Conservation (phyloP, 2,113 vertebrate genomes). For the Cyanoliseus patagonus region DNA sequence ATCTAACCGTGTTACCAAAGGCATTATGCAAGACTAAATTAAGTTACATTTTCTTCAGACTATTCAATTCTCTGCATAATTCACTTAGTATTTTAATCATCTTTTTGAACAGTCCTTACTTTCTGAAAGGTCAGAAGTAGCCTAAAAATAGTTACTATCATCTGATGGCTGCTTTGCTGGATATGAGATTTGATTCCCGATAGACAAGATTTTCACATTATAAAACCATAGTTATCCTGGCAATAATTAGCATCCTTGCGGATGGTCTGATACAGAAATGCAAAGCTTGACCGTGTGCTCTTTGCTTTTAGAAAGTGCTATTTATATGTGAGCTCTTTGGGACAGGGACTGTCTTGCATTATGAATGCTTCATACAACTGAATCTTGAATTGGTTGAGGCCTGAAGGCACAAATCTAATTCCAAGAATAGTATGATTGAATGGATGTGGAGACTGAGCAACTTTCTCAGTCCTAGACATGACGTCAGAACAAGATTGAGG, state of each 20-base stretch:
- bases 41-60: slow-evolving; percentile 56
- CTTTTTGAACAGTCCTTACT: slow-evolving; percentile 46
- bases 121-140: slow-evolving; percentile 51
- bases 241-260: slow-evolving; percentile 2
- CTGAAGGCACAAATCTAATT: slow-evolving; percentile 41
- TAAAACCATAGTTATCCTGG: background rate
- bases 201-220: slow-evolving; percentile 4
- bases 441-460: slow-evolving; percentile 9
- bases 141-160: slow-evolving; percentile 56
- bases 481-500: slow-evolving; percentile 40
- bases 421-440: slow-evolving; percentile 57
- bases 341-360: slow-evolving; percentile 14
- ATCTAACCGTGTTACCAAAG: slow-evolving; percentile 60
- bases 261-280: background rate
- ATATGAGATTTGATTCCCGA: slow-evolving; percentile 20
- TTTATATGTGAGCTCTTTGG: slow-evolving; percentile 44
- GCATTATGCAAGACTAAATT: slow-evolving; percentile 53
- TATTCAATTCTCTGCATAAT: slow-evolving; percentile 50
- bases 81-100: slow-evolving; percentile 60
- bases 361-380: slow-evolving; percentile 58
- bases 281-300: background rate
- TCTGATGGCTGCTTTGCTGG: slow-evolving; percentile 44
- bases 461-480: slow-evolving; percentile 53
- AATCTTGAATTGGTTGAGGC: slow-evolving; percentile 19
- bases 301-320: slow-evolving; percentile 24